Percentiles rank a stretch among this genome's conserved stretches.
Conservation (phyloP, 2,797 vertebrate genomes). For the Sebastes goodei region DNA sequence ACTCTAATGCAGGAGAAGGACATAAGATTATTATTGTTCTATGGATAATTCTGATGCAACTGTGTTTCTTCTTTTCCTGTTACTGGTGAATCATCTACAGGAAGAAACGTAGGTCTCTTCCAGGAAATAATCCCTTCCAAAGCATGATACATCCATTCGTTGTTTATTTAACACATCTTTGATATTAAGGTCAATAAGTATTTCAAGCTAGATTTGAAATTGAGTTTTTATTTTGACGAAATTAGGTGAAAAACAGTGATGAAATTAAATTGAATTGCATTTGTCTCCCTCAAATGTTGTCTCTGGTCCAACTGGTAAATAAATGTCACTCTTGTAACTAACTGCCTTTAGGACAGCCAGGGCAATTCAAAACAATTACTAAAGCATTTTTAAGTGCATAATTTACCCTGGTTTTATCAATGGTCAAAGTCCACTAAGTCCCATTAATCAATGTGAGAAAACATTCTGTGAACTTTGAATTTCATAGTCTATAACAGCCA, state of each 20-base stretch:
- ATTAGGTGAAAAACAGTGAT: neutral
- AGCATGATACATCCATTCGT: neutral
- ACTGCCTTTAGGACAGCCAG: neutral
- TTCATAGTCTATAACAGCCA: neutral
- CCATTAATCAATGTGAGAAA: too few relatives aligned
- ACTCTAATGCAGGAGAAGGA: constrained; percentile 37
- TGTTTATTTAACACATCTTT: neutral
- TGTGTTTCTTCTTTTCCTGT: neutral
- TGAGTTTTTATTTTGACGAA: neutral
- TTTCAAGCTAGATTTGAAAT: neutral
- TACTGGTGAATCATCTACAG: neutral
- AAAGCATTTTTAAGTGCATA: neutral
- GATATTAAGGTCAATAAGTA: neutral
- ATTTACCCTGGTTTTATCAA: neutral
- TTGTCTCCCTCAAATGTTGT: neutral
- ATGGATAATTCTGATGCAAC: neutral
- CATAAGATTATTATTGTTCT: neutral
- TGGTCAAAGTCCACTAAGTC: neutral
- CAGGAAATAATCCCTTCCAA: neutral
- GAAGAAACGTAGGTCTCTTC: neutral
- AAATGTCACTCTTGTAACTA: neutral
- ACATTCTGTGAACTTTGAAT: neutral
- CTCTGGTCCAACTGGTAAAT: neutral
- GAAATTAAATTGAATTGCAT: neutral
- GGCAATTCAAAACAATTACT: neutral